A percentile compares a stretch with the other conserved stretches of the same genome.
Conservation (phyloP, 2,888 invertebrate species). For the Himalopsyche kuldschensis region DNA sequence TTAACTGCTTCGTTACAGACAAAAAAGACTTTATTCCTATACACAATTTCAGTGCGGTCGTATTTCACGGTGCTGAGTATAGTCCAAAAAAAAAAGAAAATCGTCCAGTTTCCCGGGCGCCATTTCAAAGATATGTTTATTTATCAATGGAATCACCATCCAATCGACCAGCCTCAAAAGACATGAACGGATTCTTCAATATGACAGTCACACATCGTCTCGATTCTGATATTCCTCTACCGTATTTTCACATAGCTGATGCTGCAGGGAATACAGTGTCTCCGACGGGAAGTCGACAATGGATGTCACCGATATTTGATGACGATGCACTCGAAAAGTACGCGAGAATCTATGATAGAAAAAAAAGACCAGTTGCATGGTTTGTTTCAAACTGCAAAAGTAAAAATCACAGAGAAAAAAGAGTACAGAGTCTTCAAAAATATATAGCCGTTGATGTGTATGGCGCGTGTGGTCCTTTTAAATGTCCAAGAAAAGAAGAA, state of each 20-base stretch:
- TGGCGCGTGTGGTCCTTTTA: slow-evolving; percentile 61
- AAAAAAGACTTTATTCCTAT: slow-evolving; percentile 46
- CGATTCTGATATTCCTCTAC: slow-evolving; percentile 55
- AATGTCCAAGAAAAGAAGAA: slow-evolving; percentile 42
- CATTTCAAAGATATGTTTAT: slow-evolving; percentile 55
- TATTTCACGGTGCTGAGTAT: slow-evolving; percentile 55
- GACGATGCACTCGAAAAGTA: neutral
- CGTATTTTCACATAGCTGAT: slow-evolving; percentile 48
- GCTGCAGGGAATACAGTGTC: slow-evolving; percentile 45
- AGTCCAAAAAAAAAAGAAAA: slow-evolving; percentile 44
- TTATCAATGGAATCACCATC: slow-evolving; percentile 53
- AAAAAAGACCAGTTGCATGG: slow-evolving; percentile 60
- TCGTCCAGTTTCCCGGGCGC: slow-evolving; percentile 42
- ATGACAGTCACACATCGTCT: slow-evolving; percentile 61
- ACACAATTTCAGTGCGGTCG: slow-evolving; percentile 54
- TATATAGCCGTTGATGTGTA: slow-evolving; percentile 64
- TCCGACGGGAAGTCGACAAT: slow-evolving; percentile 42
- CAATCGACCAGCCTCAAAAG: slow-evolving; percentile 40
- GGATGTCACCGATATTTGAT: slow-evolving; percentile 41
- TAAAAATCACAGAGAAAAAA: slow-evolving; percentile 49
- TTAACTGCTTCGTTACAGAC: slow-evolving; percentile 54
- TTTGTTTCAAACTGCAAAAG: slow-evolving; percentile 60
- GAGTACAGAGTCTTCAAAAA: slow-evolving; percentile 55
- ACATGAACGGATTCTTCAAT: slow-evolving; percentile 55
- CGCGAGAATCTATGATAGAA: slow-evolving; percentile 40